A percentile compares a stretch with the other conserved stretches of the same genome.
These are phyloP conservation scores for Amiota minor DNA, from an alignment of 2,888 invertebrate species.

Conservation along the genomic window DNA sequence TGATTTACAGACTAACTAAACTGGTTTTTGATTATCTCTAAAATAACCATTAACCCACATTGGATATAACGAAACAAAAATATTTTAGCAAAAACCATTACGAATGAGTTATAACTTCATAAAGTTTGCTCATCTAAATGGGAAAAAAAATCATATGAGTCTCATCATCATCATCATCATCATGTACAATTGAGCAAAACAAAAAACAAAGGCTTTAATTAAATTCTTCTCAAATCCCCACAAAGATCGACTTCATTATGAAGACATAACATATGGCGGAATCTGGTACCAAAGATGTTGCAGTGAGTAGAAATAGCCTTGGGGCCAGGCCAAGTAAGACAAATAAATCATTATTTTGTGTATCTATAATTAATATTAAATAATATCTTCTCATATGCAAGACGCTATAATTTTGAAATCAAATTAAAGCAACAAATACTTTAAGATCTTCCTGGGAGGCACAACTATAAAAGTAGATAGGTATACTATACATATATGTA, in stretches of 20 bases:
- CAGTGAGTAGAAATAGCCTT: no score
- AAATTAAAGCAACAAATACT: constrained; percentile 10
- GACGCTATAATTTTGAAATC: constrained; percentile 15
- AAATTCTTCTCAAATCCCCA: no score
- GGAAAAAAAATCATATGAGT: neutral
- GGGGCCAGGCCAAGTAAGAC: neutral
- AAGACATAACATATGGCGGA: no score
- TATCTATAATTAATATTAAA: constrained; percentile 15
- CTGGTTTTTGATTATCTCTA: constrained; percentile 13
- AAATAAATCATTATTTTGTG: neutral
- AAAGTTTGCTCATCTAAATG: neutral
- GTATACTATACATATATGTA: neutral
- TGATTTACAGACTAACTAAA: constrained; percentile 6
- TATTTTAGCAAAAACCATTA: neutral
- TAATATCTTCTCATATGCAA: constrained; percentile 1
- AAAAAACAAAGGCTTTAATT: neutral
- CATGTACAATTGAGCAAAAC: neutral
- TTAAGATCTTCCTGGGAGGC: constrained; percentile 22
- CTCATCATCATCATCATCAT: neutral
- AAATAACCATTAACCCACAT: constrained; percentile 17
- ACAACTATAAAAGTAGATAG: neutral
- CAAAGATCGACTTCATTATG: no score
- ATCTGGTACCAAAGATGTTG: no score
- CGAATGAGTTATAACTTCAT: constrained; percentile 5
- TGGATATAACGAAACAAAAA: neutral